A percentile compares a stretch with the other conserved stretches of the same genome.
Evolutionary conservation across 2,888 invertebrate species (phyloP).

Genomic region (Lysandra bellargus): DNA sequence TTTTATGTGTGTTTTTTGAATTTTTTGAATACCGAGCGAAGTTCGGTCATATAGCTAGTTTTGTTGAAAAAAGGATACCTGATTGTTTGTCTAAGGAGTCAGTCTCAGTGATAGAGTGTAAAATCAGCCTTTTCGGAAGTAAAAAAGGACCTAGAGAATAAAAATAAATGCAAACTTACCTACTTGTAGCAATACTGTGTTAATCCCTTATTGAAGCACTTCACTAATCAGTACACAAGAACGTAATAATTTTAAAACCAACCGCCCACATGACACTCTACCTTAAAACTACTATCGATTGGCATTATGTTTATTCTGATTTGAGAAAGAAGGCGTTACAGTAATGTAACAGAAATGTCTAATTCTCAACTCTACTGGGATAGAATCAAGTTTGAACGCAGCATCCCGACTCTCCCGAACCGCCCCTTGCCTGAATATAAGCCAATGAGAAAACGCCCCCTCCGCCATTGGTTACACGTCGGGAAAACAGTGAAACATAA

Average conservation of each 20-base stretch:
- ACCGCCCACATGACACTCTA: slow-evolving; percentile 60
- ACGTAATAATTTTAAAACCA: slow-evolving; percentile 33
- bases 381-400: slow-evolving; percentile 52
- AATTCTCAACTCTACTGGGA: slow-evolving; percentile 58
- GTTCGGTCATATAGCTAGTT: no score
- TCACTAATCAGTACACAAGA: slow-evolving; percentile 4
- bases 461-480: slow-evolving; percentile 69
- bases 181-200: background rate
- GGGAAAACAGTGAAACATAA: slow-evolving; percentile 56
- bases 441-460: slow-evolving; percentile 57
- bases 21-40: no score
- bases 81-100: no score
- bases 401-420: slow-evolving; percentile 58
- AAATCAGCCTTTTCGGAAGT: no score
- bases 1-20: no score
- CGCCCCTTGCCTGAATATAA: slow-evolving; percentile 52
- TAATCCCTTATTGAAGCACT: background rate
- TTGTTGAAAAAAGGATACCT: no score
- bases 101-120: no score
- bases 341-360: slow-evolving; percentile 49
- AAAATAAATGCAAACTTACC: background rate
- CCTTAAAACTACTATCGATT: slow-evolving; percentile 65
- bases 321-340: slow-evolving; percentile 61
- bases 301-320: slow-evolving; percentile 53
- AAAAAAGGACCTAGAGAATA: background rate